Base-by-base conservation (phyloP, 2,888 invertebrate genomes). In the Drosophila koepferae region DNA sequence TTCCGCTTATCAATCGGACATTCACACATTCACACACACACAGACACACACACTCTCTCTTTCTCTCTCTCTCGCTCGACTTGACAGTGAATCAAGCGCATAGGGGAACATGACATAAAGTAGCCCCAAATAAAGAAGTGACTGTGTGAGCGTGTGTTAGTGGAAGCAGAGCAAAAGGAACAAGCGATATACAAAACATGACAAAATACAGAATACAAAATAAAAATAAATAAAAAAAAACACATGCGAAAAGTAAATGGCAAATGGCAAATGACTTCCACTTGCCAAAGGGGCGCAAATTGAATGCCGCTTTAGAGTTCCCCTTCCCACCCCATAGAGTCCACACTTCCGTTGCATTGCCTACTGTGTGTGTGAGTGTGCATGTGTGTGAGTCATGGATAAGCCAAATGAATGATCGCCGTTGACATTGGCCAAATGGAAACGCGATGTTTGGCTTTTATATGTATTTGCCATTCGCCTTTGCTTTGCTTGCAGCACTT, bases 331-430 rank as follows among this genome's bases (percentile, higher is more conserved):
- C 49, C 16, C 23, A 54, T 55, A 28, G 49, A 55, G 43, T 48
- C 61, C 67, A 60, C 77, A 68, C 63, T 82, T 88, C 78, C 83
- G 89, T 41, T 86, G 82, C 68, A 60, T 62, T 67, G 43, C 41
- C 40, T 61, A 16, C 53, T 58, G 36, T 34, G 31, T 16, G n/a
- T 46, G n/a, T 63, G 51, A 20, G 46, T 53, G 6, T 53, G 40
- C 28, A 16, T 60, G 28, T 54, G 56, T 68, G 77, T 84, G 89
- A 84, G 75, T 84, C 83, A 84, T 61, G 83, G 84, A 78, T 83
- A 80, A 86, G 78, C 63, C 72, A 70, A 82, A 80, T 73, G 83
- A 86, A 88, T 82, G 89, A 88, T 88, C 83, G 71, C 53, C 69
- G 75, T 81, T 84, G 89, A 84, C 83, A 84, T 88, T 84, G 83